Conservation (phyloP, 1,140 invertebrate genomes). For the Diorhabda elongata region DNA sequence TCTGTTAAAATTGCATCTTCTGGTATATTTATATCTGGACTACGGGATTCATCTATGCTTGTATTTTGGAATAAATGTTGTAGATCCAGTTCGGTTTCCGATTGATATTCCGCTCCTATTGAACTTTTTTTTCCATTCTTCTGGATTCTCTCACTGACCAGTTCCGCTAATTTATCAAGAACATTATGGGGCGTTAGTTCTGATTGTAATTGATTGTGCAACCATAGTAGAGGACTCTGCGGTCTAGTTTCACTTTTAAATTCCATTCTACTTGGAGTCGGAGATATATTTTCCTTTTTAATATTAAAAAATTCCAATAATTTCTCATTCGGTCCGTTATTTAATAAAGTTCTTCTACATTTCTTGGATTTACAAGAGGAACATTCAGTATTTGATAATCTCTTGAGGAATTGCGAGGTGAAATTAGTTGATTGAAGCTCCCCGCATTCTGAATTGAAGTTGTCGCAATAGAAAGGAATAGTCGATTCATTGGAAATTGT, state of each 20-base stretch:
- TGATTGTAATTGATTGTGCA: slow-evolving; percentile 1
- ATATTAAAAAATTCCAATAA: slow-evolving; percentile 27
- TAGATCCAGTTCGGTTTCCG: slow-evolving; percentile 26
- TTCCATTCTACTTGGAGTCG: slow-evolving; percentile 11
- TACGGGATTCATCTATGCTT: too few species aligned
- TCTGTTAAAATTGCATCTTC: too few species aligned
- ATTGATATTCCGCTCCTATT: slow-evolving; percentile 19
- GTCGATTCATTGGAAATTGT: slow-evolving; percentile 27
- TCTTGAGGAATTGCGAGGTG: too few species aligned
- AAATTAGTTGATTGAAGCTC: too few species aligned
- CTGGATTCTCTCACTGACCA: slow-evolving; percentile 10
- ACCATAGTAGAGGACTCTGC: not conserved
- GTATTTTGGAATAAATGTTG: slow-evolving; percentile 18
- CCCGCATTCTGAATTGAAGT: not conserved
- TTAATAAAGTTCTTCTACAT: not conserved
- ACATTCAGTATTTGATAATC: too few species aligned
- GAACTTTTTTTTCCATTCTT: not conserved
- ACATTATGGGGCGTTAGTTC: slow-evolving; percentile 10
- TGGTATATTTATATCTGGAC: too few species aligned
- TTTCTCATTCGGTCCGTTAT: slow-evolving; percentile 10
- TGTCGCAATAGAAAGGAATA: not conserved
- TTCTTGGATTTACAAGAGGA: too few species aligned
- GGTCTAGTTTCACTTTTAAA: slow-evolving; percentile 4
- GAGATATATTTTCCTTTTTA: slow-evolving; percentile 23
- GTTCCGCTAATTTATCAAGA: slow-evolving; percentile 8